phyloP scores from a whole-genome alignment of 1,140 invertebrate species.

The Eumeta japonica region DNA sequence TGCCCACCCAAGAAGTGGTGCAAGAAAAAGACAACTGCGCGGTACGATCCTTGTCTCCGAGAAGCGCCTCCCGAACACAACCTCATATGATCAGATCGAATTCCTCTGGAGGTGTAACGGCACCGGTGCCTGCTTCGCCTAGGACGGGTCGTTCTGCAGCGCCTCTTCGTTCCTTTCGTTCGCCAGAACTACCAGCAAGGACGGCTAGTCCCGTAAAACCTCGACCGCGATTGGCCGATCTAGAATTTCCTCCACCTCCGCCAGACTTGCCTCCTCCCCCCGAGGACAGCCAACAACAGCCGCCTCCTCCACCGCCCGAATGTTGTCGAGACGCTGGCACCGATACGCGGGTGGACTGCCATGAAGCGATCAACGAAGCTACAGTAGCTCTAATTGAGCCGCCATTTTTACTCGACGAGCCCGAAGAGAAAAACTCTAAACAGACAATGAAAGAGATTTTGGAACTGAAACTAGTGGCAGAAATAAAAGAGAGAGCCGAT shows the following conservation, averaged over 20 bases:
- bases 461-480: conserved; percentile 74
- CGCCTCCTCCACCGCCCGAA: conserved; percentile 49
- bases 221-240: conserved; percentile 69
- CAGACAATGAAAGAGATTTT: conserved; percentile 72
- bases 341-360: conserved; percentile 26
- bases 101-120: conserved; percentile 76
- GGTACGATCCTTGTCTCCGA: conserved; percentile 54
- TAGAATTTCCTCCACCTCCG: conserved; percentile 84
- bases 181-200: conserved; percentile 58
- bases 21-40: conserved; percentile 14
- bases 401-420: conserved; percentile 14
- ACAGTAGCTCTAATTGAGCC: conserved; percentile 16
- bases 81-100: conserved; percentile 83
- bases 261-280: conserved; percentile 74
- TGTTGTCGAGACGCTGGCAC: conserved; percentile 58
- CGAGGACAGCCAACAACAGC: conserved; percentile 57
- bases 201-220: conserved; percentile 54
- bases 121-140: conserved; percentile 54
- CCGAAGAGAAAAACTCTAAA: conserved; percentile 37
- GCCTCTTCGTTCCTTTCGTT: conserved; percentile 60
- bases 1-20: conserved; percentile 15
- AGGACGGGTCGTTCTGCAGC: conserved; percentile 19
- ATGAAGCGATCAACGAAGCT: too few species aligned
- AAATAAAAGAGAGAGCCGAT: conserved; percentile 77
- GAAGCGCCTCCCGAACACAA: conserved; percentile 64